These are phyloP conservation scores for Brachymystax lenok DNA, from an alignment of 2,797 vertebrate species.

Conservation along the genomic window DNA sequence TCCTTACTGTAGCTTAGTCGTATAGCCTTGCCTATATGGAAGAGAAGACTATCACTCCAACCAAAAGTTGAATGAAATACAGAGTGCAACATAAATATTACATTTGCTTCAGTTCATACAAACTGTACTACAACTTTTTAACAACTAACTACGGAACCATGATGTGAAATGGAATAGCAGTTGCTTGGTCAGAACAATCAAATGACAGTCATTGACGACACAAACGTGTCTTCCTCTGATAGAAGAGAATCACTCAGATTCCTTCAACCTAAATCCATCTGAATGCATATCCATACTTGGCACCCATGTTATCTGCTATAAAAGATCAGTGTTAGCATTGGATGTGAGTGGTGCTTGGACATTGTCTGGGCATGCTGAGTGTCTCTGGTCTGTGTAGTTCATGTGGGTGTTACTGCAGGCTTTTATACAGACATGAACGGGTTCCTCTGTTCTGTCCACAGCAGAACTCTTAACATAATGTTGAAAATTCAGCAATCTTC, in stretches of 20 bases:
- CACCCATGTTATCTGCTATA: background rate
- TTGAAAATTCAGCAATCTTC: conserved; percentile 47
- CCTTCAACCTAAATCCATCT: background rate
- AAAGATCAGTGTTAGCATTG: conserved; percentile 42
- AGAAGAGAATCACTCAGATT: background rate
- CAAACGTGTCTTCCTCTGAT: background rate
- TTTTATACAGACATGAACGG: conserved; percentile 46
- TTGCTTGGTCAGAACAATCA: too few relatives aligned
- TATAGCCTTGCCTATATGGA: background rate
- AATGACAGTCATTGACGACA: background rate
- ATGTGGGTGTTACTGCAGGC: conserved; percentile 50
- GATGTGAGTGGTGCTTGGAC: conserved; percentile 30
- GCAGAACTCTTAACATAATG: conserved; percentile 56
- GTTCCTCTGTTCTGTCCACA: conserved; percentile 43
- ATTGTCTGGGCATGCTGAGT: conserved; percentile 24
- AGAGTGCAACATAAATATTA: background rate
- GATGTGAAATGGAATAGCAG: background rate
- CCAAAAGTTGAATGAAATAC: background rate
- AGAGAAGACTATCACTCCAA: background rate
- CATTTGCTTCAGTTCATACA: background rate
- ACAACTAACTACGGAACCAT: too few relatives aligned
- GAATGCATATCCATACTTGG: background rate
- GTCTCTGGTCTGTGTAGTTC: conserved; percentile 42
- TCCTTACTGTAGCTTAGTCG: background rate
- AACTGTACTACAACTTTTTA: background rate